Evolutionary conservation across 2,888 invertebrate genomes (phyloP).

Genomic region (Drosophila phalerata): DNA sequence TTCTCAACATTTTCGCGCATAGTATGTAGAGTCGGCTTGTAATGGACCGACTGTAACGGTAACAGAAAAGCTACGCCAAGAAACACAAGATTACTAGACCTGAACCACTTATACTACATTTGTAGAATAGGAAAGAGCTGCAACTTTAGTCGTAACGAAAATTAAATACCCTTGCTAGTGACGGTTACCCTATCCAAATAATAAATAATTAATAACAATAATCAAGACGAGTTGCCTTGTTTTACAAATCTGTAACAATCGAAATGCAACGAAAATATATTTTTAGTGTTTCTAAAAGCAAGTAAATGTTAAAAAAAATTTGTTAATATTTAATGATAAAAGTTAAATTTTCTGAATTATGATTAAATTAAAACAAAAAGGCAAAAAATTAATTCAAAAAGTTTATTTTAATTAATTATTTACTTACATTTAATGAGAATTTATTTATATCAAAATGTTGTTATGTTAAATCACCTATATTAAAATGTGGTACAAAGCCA

Average conservation of each 20-base stretch:
- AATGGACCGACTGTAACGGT: constrained; percentile 41
- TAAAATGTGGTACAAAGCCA: too few species aligned
- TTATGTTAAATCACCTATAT: too few species aligned
- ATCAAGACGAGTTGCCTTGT: neutral
- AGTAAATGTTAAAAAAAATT: neutral
- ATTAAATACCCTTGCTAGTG: constrained; percentile 31
- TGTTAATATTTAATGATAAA: too few species aligned
- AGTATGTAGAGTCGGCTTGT: constrained; percentile 31
- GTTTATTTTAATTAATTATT: too few species aligned
- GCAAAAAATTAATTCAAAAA: too few species aligned
- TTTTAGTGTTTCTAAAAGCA: too few species aligned
- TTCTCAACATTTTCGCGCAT: constrained; percentile 24
- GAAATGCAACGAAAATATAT: too few species aligned
- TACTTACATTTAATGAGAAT: too few species aligned
- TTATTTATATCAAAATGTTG: too few species aligned
- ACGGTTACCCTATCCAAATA: neutral
- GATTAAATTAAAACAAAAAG: too few species aligned
- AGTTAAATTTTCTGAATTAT: too few species aligned
- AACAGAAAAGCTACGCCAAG: constrained; percentile 44
- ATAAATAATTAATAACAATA: neutral
- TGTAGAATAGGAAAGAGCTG: constrained; percentile 37
- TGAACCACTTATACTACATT: constrained; percentile 58
- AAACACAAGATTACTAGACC: constrained; percentile 72
- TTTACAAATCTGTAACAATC: neutral
- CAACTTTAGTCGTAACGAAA: constrained; percentile 35